A percentile compares a stretch with the other conserved stretches of the same genome.
phyloP scores from a whole-genome alignment of 2,888 invertebrate genomes.

The Rosalia funebris region DNA sequence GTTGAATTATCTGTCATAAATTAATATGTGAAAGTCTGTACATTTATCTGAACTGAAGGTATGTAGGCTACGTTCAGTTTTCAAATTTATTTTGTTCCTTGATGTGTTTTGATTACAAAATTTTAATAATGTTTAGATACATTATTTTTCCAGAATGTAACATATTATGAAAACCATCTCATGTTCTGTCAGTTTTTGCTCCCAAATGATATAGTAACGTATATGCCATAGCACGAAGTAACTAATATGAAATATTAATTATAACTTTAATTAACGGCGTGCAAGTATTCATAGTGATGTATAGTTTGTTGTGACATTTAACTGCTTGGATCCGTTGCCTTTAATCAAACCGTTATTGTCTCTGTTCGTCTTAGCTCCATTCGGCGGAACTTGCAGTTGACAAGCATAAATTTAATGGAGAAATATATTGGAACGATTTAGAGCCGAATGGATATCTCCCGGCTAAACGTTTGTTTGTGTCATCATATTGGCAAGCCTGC shows the following conservation, averaged over 20 bases:
- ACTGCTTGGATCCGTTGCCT: conserved; percentile 45
- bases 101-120: too few species aligned
- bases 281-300: conserved; percentile 30
- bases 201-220: background rate
- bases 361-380: conserved; percentile 42
- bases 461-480: conserved; percentile 55
- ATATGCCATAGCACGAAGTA: conserved; percentile 7
- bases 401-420: conserved; percentile 51
- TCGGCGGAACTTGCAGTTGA: conserved; percentile 52
- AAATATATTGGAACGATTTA: conserved; percentile 49
- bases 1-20: too few species aligned
- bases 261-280: conserved; percentile 24
- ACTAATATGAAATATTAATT: conserved; percentile 26
- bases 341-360: conserved; percentile 50
- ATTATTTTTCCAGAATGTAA: too few species aligned
- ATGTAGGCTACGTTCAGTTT: too few species aligned
- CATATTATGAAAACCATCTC: too few species aligned
- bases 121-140: too few species aligned
- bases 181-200: background rate
- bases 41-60: too few species aligned
- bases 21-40: too few species aligned
- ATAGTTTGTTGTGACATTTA: conserved; percentile 43
- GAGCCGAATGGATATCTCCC: conserved; percentile 51
- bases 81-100: too few species aligned
- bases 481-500: conserved; percentile 46